A percentile compares a stretch with the other conserved stretches of the same genome.
Conservation (phyloP, 53 echinoderm and acorn worm genomes). For the Echinometra lucunter region DNA sequence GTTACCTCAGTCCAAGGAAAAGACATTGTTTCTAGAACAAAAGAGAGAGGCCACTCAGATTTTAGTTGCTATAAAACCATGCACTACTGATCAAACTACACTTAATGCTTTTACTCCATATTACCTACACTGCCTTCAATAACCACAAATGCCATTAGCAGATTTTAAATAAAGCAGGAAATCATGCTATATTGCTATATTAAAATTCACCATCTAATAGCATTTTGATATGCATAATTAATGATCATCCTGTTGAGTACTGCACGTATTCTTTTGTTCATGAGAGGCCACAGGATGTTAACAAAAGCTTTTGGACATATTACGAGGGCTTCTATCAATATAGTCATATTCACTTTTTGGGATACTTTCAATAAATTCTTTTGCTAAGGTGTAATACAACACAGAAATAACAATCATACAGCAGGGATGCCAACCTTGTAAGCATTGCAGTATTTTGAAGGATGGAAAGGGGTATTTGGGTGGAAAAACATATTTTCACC, state of each 20-base stretch:
- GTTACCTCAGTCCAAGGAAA: not conserved
- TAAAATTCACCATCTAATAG: constrained; percentile 6
- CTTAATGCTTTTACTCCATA: not conserved
- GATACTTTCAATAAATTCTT: not conserved
- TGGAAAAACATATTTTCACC: too few species aligned
- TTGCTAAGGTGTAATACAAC: too few species aligned
- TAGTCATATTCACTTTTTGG: not conserved
- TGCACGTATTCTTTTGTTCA: not conserved
- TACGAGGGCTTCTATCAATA: not conserved
- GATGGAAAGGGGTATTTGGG: too few species aligned
- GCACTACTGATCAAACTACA: not conserved
- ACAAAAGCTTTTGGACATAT: not conserved
- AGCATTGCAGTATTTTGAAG: too few species aligned
- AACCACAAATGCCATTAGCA: not conserved
- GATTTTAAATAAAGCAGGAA: not conserved
- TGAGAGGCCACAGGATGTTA: not conserved
- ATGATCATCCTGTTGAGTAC: constrained; percentile 1
- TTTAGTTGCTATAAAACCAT: not conserved
- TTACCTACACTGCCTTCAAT: not conserved
- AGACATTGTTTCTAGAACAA: constrained; percentile 26
- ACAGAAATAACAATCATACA: too few species aligned
- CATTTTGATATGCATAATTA: constrained; percentile 1
- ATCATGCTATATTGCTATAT: not conserved
- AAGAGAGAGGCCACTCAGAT: not conserved
- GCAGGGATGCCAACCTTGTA: too few species aligned